Base-by-base conservation (phyloP, 2,888 invertebrate species). In the Nowickia ferox region DNA sequence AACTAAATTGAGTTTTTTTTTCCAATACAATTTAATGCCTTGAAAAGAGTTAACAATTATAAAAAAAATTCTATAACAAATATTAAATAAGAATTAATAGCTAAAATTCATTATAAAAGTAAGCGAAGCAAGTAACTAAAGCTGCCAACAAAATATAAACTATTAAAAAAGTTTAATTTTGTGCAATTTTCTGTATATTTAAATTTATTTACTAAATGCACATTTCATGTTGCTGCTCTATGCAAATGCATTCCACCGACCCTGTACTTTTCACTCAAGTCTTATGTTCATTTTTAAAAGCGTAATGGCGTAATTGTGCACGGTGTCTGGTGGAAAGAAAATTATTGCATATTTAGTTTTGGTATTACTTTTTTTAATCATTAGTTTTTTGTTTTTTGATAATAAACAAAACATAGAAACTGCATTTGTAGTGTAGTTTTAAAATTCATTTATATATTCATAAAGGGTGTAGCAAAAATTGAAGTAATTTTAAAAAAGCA, bases 171-270 rank as follows among this genome's bases (percentile, higher is more conserved):
- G 9, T 42, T 77, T 61, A 51, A 15, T 59, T 65, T 19, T 53
- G 6, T 13, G 15, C 4, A 74, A 74, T 68, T 68, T 71, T 42
- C 30, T 53, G 42, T 71, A 38, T 38, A 71, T 59, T 59, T 51
- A 59, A 74, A 74, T 81, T 65, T 78, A 69, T 82, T 63, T 82
- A 78, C 30, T 17, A 82, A 85, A 85, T 85, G 85, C 71, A 80
- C 66, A 72, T 66, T 76, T 80, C 71, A 65, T 84, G 79, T 57
- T 72, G 15, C 46, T 63, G 19, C 55, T 19, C 40, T 22, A 51
- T 69, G 19, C 19, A 48, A 63, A 76, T 71, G 69, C 63, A 69
- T 9, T 76, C 15, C 8, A 10, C 17, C 30, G 0, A 2, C 13
- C 22, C 30, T 13, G 2, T 0, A 22, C 9, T 15, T 0, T 51